phyloP scores from a whole-genome alignment of 2,113 vertebrate species.

The Syrrhaptes paradoxus region DNA sequence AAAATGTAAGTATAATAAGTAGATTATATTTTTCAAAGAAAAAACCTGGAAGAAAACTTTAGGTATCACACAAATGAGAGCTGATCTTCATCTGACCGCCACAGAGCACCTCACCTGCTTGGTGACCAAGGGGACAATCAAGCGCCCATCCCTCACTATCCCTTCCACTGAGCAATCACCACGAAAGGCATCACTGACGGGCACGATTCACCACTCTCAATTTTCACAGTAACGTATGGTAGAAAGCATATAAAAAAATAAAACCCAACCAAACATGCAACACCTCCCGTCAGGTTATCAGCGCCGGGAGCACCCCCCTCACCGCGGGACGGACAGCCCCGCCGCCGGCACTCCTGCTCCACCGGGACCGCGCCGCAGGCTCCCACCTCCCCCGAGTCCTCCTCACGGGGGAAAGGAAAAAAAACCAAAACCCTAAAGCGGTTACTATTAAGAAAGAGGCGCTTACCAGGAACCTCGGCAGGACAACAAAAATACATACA shows the following conservation, averaged over 20 bases:
- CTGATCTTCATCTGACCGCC: neutral
- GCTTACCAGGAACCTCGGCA: neutral
- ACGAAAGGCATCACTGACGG: rapidly evolving
- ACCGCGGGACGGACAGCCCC: neutral
- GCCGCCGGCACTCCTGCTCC: neutral
- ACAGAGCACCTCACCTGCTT: neutral
- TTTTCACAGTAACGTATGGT: rapidly evolving
- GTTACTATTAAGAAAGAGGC: neutral
- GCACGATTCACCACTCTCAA: neutral
- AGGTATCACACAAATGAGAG: neutral
- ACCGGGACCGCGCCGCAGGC: neutral
- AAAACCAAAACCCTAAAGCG: too few species aligned
- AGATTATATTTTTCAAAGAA: neutral
- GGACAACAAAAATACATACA: too few species aligned
- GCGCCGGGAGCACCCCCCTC: rapidly evolving
- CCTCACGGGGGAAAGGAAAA: rapidly evolving
- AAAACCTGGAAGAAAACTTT: neutral
- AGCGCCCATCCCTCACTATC: rapidly evolving
- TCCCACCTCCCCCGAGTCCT: neutral
- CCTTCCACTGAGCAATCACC: rapidly evolving
- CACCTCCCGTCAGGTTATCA: rapidly evolving
- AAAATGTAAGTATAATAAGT: neutral
- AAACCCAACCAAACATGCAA: rapidly evolving
- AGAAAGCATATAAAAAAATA: neutral
- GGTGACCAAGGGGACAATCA: rapidly evolving